Evolutionary conservation across 2,797 vertebrate species (phyloP).

Genomic region (Clarias fuscus): DNA sequence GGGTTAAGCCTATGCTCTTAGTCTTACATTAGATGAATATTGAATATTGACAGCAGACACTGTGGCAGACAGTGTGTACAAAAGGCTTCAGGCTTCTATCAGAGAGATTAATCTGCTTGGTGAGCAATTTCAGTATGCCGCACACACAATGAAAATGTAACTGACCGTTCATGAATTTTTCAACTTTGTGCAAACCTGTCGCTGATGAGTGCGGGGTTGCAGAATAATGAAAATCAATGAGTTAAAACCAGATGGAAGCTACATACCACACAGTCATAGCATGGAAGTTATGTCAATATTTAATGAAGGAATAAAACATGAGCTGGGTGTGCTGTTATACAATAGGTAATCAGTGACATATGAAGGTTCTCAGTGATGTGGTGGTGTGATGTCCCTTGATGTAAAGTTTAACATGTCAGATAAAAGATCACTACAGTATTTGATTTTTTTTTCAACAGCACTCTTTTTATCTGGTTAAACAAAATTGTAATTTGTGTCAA

Average conservation of each 20-base stretch:
- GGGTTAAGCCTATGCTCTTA: background rate
- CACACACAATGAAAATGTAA: background rate
- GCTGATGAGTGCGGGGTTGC: background rate
- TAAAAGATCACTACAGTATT: background rate
- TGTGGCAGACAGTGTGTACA: background rate
- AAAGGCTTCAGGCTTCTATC: background rate
- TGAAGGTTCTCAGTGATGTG: background rate
- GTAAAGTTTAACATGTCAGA: background rate
- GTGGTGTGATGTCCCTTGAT: background rate
- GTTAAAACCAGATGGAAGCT: background rate
- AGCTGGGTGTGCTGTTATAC: background rate
- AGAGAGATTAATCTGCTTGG: background rate
- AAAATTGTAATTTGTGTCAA: no score
- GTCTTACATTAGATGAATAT: background rate
- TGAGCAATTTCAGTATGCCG: background rate
- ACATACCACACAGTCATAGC: background rate
- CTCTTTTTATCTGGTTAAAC: background rate
- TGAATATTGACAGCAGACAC: background rate
- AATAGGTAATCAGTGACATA: background rate
- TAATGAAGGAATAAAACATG: slow-evolving; percentile 16
- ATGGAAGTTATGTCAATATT: background rate
- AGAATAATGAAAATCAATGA: background rate
- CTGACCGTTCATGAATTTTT: background rate
- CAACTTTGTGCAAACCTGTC: background rate
- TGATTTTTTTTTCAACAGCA: background rate